These are phyloP conservation scores for Hippoglossus hippoglossus DNA, from an alignment of 2,797 vertebrate genomes.

Conservation along the genomic window DNA sequence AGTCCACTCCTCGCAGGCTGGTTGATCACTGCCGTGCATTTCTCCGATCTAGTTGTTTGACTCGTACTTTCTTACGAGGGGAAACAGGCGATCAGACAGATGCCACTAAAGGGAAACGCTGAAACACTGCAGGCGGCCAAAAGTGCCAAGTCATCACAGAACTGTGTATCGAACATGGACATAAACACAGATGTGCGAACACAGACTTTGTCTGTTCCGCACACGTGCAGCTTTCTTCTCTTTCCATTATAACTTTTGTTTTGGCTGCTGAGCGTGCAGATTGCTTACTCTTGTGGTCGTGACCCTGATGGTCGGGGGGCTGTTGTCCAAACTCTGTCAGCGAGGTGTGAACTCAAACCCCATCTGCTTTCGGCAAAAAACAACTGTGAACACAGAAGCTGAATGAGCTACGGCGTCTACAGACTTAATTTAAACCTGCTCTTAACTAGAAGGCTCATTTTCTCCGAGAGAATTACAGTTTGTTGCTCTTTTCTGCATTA, in stretches of 20 bases:
- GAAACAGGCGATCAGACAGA: conserved; percentile 57
- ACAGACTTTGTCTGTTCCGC: conserved; percentile 21
- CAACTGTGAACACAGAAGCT: conserved; percentile 32
- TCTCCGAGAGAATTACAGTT: background rate
- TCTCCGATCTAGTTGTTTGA: conserved; percentile 23
- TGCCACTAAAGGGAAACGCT: conserved; percentile 60
- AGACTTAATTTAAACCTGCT: background rate
- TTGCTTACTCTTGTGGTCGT: conserved; percentile 50
- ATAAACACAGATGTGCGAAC: conserved; percentile 74
- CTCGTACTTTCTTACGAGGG: conserved; percentile 37
- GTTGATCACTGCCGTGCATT: conserved; percentile 2
- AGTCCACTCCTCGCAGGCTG: conserved; percentile 15
- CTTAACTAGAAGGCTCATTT: background rate
- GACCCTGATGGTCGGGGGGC: conserved; percentile 33
- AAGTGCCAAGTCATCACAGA: conserved; percentile 72
- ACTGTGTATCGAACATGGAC: conserved; percentile 32
- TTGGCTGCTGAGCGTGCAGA: conserved; percentile 32
- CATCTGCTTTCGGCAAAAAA: conserved; percentile 18
- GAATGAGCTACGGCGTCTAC: conserved; percentile 28
- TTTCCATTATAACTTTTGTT: conserved; percentile 57
- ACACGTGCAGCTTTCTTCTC: conserved; percentile 10
- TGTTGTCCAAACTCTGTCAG: conserved; percentile 42
- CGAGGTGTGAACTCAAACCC: conserved; percentile 65
- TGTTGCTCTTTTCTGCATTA: background rate
- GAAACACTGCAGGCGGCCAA: conserved; percentile 47